Base-by-base conservation (phyloP, 2,888 invertebrate genomes). In the Hemistola chrysoprasaria region DNA sequence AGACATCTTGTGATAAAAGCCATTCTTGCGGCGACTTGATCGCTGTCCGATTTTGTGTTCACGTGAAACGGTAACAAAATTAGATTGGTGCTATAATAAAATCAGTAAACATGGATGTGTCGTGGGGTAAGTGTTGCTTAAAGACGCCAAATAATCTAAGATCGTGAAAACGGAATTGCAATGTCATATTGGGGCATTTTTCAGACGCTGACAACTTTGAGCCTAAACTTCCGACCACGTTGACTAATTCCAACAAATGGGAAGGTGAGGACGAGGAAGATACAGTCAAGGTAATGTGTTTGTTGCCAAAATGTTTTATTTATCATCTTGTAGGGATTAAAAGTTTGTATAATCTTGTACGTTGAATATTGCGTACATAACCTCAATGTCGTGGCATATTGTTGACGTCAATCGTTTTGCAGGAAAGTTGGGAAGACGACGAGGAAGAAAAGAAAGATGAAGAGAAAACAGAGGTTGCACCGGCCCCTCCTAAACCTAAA, bases 391-490 rank as follows among this genome's bases (percentile, higher is more conserved):
- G 50, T 72, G 85, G 29, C 38, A 38, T 22, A 43, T 11, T 85
- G 86, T 84, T 86, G 84, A 81, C 74, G 76, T 82, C 71, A 68
- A 56, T 39, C 61, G 65, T 62, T 61, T 79, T 78, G 57, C 80
- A 97, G 97, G 97, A 97, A 70, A 96, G 94, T 78, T 98, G 98
- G 98, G 97, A 98, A 76, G 97, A 97, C 84, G 96, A 95, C 26
- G 94, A 95, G 68, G 96, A 96, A 64, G 94, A 95, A 64, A 94
- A 94, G 68, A 94, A 93, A 67, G 93, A 93, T 62, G 93, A 94
- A 54, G 93, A 93, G 65, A 91, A 90, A 65, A 92, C 92, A 47
- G 90, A 91, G 56, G 69, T 79, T 1, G 84, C 91, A 48, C 91
- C 92, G 62, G 84, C 91, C 8, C 86, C 91, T 8, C 74, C 92